Evolutionary conservation across 2,797 vertebrate genomes (phyloP).

Genomic region (Lindbergichthys nudifrons): DNA sequence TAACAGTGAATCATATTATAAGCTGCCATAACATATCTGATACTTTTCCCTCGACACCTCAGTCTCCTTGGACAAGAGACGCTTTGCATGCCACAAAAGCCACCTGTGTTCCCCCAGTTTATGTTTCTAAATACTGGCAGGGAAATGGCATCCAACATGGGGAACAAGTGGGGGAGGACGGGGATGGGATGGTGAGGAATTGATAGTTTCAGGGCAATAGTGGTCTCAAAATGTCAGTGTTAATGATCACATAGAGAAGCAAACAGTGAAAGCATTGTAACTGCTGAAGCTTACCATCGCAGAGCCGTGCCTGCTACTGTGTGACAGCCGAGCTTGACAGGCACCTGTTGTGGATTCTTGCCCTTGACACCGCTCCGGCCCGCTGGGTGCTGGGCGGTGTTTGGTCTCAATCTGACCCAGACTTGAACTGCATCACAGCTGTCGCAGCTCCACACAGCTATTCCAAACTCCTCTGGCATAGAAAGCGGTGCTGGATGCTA

Average conservation of each 20-base stretch:
- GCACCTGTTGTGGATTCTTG: conserved; percentile 80
- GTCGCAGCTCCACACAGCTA: conserved; percentile 64
- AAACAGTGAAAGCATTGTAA: conserved; percentile 55
- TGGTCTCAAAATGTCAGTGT: conserved; percentile 37
- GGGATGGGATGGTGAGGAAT: conserved; percentile 40
- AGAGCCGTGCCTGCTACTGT: conserved; percentile 56
- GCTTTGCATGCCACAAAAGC: conserved; percentile 46
- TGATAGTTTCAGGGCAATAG: conserved; percentile 23
- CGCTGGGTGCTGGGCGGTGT: conserved; percentile 59
- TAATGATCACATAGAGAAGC: conserved; percentile 53
- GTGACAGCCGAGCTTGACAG: conserved; percentile 34
- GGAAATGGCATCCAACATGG: conserved; percentile 30
- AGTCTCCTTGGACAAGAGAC: conserved; percentile 41
- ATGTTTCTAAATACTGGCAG: conserved; percentile 44
- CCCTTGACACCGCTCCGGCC: conserved; percentile 59
- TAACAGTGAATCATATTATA: conserved; percentile 55
- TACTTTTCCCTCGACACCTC: conserved; percentile 52
- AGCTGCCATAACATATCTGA: conserved; percentile 52
- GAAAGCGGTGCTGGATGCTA: conserved; percentile 26
- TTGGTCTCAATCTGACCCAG: conserved; percentile 73
- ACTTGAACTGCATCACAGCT: conserved; percentile 80
- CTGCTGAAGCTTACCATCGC: conserved; percentile 21
- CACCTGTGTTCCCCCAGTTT: conserved; percentile 56
- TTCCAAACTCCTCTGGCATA: conserved; percentile 55
- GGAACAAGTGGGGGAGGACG: not conserved